phyloP scores from a whole-genome alignment of 2,797 vertebrate genomes.

The Buphagus erythrorhynchus region DNA sequence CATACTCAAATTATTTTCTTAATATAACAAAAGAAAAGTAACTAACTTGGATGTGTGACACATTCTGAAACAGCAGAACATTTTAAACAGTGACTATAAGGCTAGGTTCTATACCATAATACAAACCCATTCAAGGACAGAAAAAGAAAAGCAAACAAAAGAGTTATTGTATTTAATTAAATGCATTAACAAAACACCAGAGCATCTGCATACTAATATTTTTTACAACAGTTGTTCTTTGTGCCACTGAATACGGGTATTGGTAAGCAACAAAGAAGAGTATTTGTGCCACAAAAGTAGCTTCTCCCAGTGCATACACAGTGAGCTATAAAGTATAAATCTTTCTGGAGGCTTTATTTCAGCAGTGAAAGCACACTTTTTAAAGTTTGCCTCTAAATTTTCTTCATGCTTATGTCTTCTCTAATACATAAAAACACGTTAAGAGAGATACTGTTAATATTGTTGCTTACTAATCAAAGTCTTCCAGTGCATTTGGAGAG shows the following conservation, averaged over 20 bases:
- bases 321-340: slow-evolving; percentile 8
- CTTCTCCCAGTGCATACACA: slow-evolving; percentile 50
- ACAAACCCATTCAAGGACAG: slow-evolving; percentile 49
- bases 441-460: neutral
- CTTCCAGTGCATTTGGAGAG: neutral
- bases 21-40: neutral
- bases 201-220: slow-evolving; percentile 90
- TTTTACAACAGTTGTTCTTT: slow-evolving; percentile 86
- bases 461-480: neutral
- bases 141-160: slow-evolving; percentile 81
- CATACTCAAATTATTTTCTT: neutral
- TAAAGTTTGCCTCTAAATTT: neutral
- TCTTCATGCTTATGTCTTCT: neutral
- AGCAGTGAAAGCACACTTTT: neutral
- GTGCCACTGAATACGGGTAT: slow-evolving; percentile 85
- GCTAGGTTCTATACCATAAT: slow-evolving; percentile 58
- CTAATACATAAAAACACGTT: neutral
- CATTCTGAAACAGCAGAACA: neutral
- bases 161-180: slow-evolving; percentile 81
- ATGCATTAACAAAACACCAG: slow-evolving; percentile 86
- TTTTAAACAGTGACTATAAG: slow-evolving; percentile 12
- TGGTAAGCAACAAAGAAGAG: slow-evolving; percentile 83
- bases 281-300: slow-evolving; percentile 70
- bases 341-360: slow-evolving; percentile 10
- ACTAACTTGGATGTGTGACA: neutral